Percentiles rank a stretch among this genome's conserved stretches.
Evolutionary conservation across 2,888 invertebrate species (phyloP).

Genomic region (Willowsia nigromaculata): DNA sequence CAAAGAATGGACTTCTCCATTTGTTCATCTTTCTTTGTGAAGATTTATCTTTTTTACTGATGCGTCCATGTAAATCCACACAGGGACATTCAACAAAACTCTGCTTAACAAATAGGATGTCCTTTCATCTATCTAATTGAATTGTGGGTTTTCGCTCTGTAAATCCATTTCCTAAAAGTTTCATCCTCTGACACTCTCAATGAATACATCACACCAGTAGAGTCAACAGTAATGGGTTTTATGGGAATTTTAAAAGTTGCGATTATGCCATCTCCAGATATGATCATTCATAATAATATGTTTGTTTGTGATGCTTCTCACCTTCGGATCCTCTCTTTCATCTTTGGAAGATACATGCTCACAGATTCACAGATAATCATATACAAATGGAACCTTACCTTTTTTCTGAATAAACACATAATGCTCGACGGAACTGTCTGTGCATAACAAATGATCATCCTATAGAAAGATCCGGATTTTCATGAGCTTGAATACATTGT

Average conservation of each 20-base stretch:
- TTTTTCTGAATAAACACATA: conserved; percentile 23
- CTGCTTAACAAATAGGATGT: conserved; percentile 61
- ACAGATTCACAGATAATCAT: conserved; percentile 11
- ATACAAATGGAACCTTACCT: not conserved
- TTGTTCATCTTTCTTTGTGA: conserved; percentile 37
- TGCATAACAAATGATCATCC: conserved; percentile 40
- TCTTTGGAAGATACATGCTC: conserved; percentile 18
- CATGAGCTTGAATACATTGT: not conserved
- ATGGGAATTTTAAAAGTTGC: conserved; percentile 1
- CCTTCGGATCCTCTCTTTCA: conserved; percentile 37
- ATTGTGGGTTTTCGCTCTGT: conserved; percentile 75
- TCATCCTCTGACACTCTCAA: conserved; percentile 71
- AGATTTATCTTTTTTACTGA: not conserved
- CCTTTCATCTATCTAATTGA: conserved; percentile 73
- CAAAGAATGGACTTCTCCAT: too few relatives aligned
- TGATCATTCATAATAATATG: conserved; percentile 25
- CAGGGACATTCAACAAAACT: not conserved
- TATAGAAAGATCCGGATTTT: conserved; percentile 19
- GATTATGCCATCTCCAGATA: conserved; percentile 1
- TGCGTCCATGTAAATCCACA: not conserved
- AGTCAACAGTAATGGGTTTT: not conserved
- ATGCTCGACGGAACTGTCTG: not conserved
- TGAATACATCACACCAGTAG: conserved; percentile 32
- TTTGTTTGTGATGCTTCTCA: conserved; percentile 46
- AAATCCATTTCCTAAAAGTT: conserved; percentile 73